Evolutionary conservation across 2,888 invertebrate genomes (phyloP).

Genomic region (Drosophila sordidapex): DNA sequence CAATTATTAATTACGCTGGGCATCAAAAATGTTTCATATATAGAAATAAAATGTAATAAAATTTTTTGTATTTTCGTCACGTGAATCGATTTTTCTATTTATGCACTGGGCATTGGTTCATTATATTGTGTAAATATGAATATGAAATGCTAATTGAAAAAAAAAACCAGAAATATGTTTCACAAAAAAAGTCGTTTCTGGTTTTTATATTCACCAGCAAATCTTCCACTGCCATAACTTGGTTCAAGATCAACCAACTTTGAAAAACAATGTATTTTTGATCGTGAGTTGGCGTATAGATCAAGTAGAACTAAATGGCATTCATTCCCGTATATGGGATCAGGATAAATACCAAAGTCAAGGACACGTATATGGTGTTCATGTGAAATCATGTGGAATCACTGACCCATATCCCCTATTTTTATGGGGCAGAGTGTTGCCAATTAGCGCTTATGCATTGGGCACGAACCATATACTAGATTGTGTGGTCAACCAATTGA

Average conservation of each 20-base stretch:
- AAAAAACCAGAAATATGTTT: background rate
- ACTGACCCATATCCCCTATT: slow-evolving; percentile 21
- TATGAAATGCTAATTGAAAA: background rate
- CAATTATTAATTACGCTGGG: slow-evolving; percentile 14
- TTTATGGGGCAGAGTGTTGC: slow-evolving; percentile 10
- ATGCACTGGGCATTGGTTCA: background rate
- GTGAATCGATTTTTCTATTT: background rate
- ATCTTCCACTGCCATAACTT: background rate
- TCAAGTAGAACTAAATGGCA: background rate
- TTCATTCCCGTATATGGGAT: background rate
- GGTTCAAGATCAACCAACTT: background rate
- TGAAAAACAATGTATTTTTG: background rate
- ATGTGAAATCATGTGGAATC: slow-evolving; percentile 1
- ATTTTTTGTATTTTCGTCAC: slow-evolving; percentile 53
- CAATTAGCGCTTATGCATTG: slow-evolving; percentile 56
- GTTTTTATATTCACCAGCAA: background rate
- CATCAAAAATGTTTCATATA: slow-evolving; percentile 15
- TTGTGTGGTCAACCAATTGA: slow-evolving; percentile 64
- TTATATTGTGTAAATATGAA: background rate
- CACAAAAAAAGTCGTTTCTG: background rate
- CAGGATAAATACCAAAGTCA: slow-evolving; percentile 15
- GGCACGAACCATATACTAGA: slow-evolving; percentile 46
- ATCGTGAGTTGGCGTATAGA: background rate
- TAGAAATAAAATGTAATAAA: slow-evolving; percentile 33
- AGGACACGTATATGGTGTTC: slow-evolving; percentile 5